phyloP scores from a whole-genome alignment of 2,888 invertebrate species.

The Bombylius major region DNA sequence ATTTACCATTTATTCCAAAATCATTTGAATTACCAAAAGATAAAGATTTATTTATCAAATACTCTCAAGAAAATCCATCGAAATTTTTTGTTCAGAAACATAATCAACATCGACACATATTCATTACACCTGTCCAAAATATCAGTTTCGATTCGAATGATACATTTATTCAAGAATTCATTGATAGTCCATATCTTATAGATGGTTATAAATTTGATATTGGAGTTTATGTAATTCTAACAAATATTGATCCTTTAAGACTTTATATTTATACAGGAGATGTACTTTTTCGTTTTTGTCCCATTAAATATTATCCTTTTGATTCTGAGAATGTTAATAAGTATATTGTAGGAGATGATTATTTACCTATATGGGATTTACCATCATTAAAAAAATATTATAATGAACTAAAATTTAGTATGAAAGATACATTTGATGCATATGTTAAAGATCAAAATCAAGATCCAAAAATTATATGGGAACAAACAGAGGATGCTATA shows the following conservation, averaged over 20 bases:
- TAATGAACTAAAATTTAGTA: conserved; percentile 58
- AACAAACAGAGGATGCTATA: conserved; percentile 66
- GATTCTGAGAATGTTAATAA: conserved; percentile 66
- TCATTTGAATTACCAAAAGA: conserved; percentile 79
- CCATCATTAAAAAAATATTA: conserved; percentile 61
- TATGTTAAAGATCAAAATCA: conserved; percentile 54
- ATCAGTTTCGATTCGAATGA: conserved; percentile 55
- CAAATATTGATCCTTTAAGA: conserved; percentile 80
- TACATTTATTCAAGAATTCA: conserved; percentile 83
- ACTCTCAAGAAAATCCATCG: conserved; percentile 51
- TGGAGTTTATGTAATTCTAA: conserved; percentile 84
- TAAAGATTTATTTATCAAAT: conserved; percentile 54
- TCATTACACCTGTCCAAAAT: conserved; percentile 54
- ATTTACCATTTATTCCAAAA: conserved; percentile 67
- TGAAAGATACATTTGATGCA: conserved; percentile 77
- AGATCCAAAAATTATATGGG: conserved; percentile 65
- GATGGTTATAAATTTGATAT: conserved; percentile 95
- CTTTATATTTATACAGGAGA: conserved; percentile 84
- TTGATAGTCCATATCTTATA: conserved; percentile 76
- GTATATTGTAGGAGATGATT: conserved; percentile 90
- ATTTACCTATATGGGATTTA: conserved; percentile 88
- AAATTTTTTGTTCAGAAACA: conserved; percentile 81
- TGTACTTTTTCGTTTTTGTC: conserved; percentile 80
- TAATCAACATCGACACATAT: conserved; percentile 81
- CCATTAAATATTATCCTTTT: conserved; percentile 81